phyloP scores from a whole-genome alignment of 1,140 invertebrate species.

The Leptinotarsa texana region DNA sequence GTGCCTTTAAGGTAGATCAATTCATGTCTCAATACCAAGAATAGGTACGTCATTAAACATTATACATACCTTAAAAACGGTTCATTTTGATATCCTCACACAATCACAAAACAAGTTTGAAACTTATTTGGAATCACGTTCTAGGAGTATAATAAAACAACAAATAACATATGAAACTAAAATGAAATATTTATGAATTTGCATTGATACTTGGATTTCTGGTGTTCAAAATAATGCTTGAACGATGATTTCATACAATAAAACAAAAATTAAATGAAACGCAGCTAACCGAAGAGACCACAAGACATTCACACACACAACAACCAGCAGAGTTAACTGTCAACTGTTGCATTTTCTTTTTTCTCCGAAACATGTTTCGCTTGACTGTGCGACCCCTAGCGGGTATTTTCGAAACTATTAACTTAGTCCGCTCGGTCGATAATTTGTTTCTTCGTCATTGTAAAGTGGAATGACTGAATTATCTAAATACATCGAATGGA shows the following conservation, averaged over 20 bases:
- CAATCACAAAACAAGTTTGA: conserved; percentile 6
- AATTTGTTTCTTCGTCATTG: not conserved
- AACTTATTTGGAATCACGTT: not conserved
- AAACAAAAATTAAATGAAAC: conserved; percentile 14
- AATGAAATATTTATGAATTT: no score
- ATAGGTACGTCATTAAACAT: no score
- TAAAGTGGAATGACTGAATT: no score
- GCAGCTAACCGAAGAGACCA: conserved; percentile 9
- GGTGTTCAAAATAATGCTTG: no score
- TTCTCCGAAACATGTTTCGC: not conserved
- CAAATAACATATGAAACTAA: not conserved
- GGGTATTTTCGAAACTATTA: not conserved
- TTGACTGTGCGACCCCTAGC: not conserved
- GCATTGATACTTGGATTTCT: no score
- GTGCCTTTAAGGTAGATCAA: no score
- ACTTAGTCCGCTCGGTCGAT: not conserved
- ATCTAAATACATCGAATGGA: no score
- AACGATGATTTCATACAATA: not conserved
- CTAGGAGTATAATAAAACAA: not conserved
- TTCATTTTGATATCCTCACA: conserved; percentile 4
- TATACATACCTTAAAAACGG: not conserved
- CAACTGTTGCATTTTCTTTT: conserved; percentile 35
- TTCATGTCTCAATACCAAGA: no score
- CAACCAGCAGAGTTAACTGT: conserved; percentile 30
- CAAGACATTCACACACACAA: conserved; percentile 25